These are phyloP conservation scores for Oscheius sp. DNA, from an alignment of 2,888 invertebrate species.

Conservation along the genomic window DNA sequence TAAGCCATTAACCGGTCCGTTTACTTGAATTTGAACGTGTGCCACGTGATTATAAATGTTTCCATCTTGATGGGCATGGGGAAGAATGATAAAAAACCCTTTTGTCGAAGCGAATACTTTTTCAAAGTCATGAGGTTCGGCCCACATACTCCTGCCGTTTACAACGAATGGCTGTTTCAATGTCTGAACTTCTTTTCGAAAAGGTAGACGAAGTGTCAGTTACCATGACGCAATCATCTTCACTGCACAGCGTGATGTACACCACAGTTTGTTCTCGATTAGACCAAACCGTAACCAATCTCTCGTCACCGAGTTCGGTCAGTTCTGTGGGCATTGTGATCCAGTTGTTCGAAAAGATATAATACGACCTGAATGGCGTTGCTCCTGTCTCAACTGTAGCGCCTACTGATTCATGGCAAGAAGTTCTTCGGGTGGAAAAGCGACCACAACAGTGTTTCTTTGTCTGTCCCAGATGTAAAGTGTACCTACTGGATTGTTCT, in stretches of 20 bases:
- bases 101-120: conserved; percentile 58
- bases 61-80: conserved; percentile 70
- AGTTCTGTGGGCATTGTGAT: conserved; percentile 40
- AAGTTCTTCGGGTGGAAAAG: conserved; percentile 61
- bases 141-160: conserved; percentile 57
- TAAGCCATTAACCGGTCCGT: conserved; percentile 17
- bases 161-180: conserved; percentile 51
- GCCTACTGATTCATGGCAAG: conserved; percentile 43
- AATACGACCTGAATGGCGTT: conserved; percentile 44
- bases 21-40: conserved; percentile 72
- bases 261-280: conserved; percentile 61
- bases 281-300: conserved; percentile 62
- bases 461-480: conserved; percentile 65
- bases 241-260: conserved; percentile 60
- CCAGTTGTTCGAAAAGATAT: conserved; percentile 61
- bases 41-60: conserved; percentile 75
- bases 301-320: conserved; percentile 47
- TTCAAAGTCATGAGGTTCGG: conserved; percentile 57
- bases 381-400: not conserved
- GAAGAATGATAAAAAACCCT: conserved; percentile 74
- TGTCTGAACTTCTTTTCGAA: conserved; percentile 38
- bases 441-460: conserved; percentile 56
- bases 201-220: conserved; percentile 8
- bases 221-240: conserved; percentile 54
- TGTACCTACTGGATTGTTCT: conserved; percentile 52